A percentile compares a stretch with the other conserved stretches of the same genome.
phyloP scores from a whole-genome alignment of 2,797 vertebrate species.

The Rhadinocentrus ornatus region DNA sequence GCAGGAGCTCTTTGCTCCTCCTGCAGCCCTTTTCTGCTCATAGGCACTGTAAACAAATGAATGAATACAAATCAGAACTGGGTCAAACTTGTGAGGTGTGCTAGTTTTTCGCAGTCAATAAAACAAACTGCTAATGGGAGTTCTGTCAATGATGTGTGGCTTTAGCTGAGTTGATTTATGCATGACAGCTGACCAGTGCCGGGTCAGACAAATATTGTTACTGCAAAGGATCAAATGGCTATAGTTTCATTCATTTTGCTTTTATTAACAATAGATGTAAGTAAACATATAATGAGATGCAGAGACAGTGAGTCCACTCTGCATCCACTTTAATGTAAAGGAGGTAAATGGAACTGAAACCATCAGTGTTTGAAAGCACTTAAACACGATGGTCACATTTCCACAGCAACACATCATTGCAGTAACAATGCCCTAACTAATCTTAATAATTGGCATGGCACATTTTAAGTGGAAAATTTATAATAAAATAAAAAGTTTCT shows the following conservation, averaged over 20 bases:
- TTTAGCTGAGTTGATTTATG: slow-evolving; percentile 36
- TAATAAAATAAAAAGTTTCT: neutral
- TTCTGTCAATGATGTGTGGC: slow-evolving; percentile 51
- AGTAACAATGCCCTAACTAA: neutral
- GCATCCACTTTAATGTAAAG: neutral
- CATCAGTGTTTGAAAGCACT: neutral
- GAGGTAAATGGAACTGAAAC: slow-evolving; percentile 1
- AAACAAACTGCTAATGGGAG: slow-evolving; percentile 48
- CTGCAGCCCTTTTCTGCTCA: slow-evolving; percentile 87
- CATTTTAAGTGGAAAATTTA: neutral
- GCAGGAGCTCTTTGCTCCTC: slow-evolving; percentile 86
- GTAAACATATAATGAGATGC: no score
- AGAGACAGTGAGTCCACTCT: neutral
- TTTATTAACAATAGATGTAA: no score
- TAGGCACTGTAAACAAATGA: slow-evolving; percentile 86
- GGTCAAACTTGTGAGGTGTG: neutral
- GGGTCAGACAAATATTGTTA: neutral
- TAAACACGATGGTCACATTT: neutral
- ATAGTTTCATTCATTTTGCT: neutral
- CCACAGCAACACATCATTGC: neutral
- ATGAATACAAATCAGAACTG: slow-evolving; percentile 23
- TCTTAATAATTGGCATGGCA: neutral
- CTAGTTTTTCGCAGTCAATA: slow-evolving; percentile 40
- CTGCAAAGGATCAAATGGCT: neutral
- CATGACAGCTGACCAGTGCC: slow-evolving; percentile 37